Evolutionary conservation across 2,888 invertebrate genomes (phyloP).

Genomic region (Pyrrhia umbra): DNA sequence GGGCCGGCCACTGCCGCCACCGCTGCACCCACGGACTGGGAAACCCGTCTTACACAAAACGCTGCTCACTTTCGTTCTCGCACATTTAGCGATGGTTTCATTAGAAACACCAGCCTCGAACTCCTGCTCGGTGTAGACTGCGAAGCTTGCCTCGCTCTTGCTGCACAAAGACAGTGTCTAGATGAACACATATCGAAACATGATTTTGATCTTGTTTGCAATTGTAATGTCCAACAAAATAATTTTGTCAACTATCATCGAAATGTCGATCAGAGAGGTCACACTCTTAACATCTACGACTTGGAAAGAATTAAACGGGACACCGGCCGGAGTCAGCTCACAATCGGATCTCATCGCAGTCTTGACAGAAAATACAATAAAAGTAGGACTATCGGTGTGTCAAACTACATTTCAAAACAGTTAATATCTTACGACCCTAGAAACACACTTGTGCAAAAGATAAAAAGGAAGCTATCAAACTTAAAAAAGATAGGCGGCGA

Average conservation of each 20-base stretch:
- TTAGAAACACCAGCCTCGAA: conserved; percentile 87
- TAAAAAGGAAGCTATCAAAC: conserved; percentile 87
- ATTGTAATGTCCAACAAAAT: conserved; percentile 86
- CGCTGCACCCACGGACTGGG: conserved; percentile 72
- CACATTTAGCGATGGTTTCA: conserved; percentile 88
- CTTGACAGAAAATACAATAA: conserved; percentile 87
- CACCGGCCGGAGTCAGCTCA: conserved; percentile 78
- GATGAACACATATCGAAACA: conserved; percentile 83
- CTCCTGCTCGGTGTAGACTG: conserved; percentile 88
- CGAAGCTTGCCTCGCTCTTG: conserved; percentile 86
- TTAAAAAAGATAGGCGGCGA: conserved; percentile 88
- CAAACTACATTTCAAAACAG: conserved; percentile 88
- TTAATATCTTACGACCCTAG: conserved; percentile 87
- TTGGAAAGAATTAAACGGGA: conserved; percentile 85
- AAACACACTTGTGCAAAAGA: conserved; percentile 86
- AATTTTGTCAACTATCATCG: conserved; percentile 84
- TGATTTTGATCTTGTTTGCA: conserved; percentile 86
- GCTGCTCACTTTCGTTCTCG: conserved; percentile 85
- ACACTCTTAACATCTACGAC: conserved; percentile 86
- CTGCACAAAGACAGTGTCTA: conserved; percentile 82
- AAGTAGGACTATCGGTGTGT: conserved; percentile 86
- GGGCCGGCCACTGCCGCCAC: conserved; percentile 62
- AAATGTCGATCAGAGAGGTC: conserved; percentile 80
- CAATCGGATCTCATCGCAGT: conserved; percentile 84
- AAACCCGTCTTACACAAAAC: conserved; percentile 74